Evolutionary conservation across 2,888 invertebrate species (phyloP).

Genomic region (Rhimphoctona megacephalus): DNA sequence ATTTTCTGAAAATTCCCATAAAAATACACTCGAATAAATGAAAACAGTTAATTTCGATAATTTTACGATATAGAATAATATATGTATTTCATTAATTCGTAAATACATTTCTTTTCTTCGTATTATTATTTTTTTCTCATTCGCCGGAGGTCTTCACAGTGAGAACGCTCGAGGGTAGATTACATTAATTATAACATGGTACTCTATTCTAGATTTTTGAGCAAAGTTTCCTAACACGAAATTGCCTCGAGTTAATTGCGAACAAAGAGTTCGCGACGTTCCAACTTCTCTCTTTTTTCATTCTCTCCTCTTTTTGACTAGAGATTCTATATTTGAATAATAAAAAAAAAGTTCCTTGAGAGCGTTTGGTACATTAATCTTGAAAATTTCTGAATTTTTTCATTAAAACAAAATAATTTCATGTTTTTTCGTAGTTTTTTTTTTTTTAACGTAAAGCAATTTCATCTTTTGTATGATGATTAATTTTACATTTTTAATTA

Average conservation of each 20-base stretch:
- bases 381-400: neutral
- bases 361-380: conserved; percentile 1
- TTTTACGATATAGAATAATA: conserved; percentile 76
- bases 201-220: conserved; percentile 78
- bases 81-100: conserved; percentile 76
- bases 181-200: conserved; percentile 71
- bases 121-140: conserved; percentile 68
- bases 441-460: neutral
- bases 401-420: neutral
- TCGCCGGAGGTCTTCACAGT: conserved; percentile 75
- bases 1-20: neutral
- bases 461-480: neutral
- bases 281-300: conserved; percentile 11
- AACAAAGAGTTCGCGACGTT: conserved; percentile 31
- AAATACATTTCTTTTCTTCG: conserved; percentile 75
- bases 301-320: conserved; percentile 61
- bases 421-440: neutral
- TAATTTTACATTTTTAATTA: neutral
- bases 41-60: conserved; percentile 41
- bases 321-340: conserved; percentile 53
- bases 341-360: conserved; percentile 21
- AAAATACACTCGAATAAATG: neutral
- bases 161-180: conserved; percentile 73
- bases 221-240: conserved; percentile 79
- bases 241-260: conserved; percentile 69